phyloP scores from a whole-genome alignment of 2,888 invertebrate species.

The Formica aserva region DNA sequence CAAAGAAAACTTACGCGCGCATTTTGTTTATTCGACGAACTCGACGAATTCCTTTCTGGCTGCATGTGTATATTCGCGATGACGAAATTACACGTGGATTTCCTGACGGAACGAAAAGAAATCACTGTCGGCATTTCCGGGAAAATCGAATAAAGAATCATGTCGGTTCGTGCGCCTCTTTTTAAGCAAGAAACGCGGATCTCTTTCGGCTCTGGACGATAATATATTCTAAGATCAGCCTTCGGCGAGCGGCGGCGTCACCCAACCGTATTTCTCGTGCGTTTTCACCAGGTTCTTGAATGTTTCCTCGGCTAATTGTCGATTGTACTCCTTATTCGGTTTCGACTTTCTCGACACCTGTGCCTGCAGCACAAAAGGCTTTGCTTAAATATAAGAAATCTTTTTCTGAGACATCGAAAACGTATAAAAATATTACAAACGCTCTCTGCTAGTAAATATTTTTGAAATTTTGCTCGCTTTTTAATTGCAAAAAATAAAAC shows the following conservation, averaged over 20 bases:
- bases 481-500: background rate
- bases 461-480: background rate
- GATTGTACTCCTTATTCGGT: constrained; percentile 91
- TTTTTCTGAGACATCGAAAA: background rate
- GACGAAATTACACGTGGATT: constrained; percentile 22
- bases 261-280: constrained; percentile 97
- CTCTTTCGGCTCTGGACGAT: background rate
- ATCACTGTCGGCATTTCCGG: constrained; percentile 24
- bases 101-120: constrained; percentile 23
- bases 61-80: constrained; percentile 17
- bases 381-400: background rate
- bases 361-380: constrained; percentile 85
- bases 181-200: constrained; percentile 11
- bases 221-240: constrained; percentile 87
- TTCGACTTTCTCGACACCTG: constrained; percentile 93
- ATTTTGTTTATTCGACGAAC: background rate
- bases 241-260: constrained; percentile 94
- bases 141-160: constrained; percentile 12
- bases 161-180: background rate
- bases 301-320: constrained; percentile 94
- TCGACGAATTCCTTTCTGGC: background rate
- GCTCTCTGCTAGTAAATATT: background rate
- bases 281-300: constrained; percentile 95
- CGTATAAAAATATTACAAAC: background rate
- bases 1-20: background rate